These are phyloP conservation scores for Thunnus thynnus DNA, from an alignment of 2,113 vertebrate genomes.

Conservation along the genomic window DNA sequence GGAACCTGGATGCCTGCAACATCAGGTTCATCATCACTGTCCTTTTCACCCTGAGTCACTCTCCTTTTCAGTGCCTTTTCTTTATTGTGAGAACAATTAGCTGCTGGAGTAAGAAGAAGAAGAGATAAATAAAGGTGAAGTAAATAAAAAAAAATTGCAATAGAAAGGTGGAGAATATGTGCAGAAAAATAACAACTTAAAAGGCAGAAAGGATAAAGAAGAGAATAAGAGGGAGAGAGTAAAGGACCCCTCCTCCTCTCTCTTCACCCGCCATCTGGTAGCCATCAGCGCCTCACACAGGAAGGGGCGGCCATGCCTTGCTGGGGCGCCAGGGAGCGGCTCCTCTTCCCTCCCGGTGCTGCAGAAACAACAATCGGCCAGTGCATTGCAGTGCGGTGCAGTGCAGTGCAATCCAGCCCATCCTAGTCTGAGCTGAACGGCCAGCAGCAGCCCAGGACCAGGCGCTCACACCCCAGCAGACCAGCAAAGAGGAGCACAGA, in stretches of 20 bases:
- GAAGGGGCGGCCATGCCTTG: slow-evolving; percentile 81
- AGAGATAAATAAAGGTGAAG: neutral
- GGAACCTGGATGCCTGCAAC: neutral
- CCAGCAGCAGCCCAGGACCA: slow-evolving; percentile 43
- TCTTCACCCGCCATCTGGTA: slow-evolving; percentile 84
- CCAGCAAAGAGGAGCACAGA: slow-evolving; percentile 72
- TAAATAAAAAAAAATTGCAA: neutral
- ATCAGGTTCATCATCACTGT: slow-evolving; percentile 13
- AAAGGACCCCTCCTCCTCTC: slow-evolving; percentile 64
- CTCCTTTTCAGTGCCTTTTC: no score
- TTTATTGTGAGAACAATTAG: slow-evolving; percentile 10
- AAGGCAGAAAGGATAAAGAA: slow-evolving; percentile 23
- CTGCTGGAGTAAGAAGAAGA: neutral
- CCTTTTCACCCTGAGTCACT: neutral
- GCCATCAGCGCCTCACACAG: slow-evolving; percentile 84
- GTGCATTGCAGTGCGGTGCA: slow-evolving; percentile 30
- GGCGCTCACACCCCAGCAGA: slow-evolving; percentile 67
- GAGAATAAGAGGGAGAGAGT: slow-evolving; percentile 25
- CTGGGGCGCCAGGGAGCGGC: slow-evolving; percentile 81
- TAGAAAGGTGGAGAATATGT: neutral
- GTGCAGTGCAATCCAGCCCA: slow-evolving; percentile 36
- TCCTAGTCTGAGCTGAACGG: slow-evolving; percentile 42
- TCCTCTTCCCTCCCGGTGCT: slow-evolving; percentile 70
- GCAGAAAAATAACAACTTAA: slow-evolving; percentile 10
- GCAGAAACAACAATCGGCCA: slow-evolving; percentile 78